A percentile compares a stretch with the other conserved stretches of the same genome.
These are phyloP conservation scores for Andrena chrysosceles DNA, from an alignment of 2,888 invertebrate genomes.

Conservation along the genomic window DNA sequence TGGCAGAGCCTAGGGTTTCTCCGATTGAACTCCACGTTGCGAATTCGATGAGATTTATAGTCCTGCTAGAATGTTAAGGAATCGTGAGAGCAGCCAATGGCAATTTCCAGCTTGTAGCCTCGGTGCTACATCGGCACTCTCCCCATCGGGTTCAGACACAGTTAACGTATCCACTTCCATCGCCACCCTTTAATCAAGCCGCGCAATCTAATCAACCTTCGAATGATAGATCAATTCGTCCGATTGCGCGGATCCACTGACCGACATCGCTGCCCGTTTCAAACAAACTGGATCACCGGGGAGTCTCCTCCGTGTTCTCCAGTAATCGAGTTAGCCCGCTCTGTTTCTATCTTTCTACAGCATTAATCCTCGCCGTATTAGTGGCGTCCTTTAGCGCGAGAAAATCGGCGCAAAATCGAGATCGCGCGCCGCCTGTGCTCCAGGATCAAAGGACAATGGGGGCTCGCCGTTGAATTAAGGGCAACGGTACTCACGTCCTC, in stretches of 20 bases:
- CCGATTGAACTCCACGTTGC: neutral
- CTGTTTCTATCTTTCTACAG: neutral
- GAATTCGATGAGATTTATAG: neutral
- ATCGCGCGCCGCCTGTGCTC: neutral
- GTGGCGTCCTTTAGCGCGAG: neutral
- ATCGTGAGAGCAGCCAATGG: neutral
- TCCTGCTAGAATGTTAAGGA: neutral
- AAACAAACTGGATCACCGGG: neutral
- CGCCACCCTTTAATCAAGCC: slow-evolving; percentile 16
- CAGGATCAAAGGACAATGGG: slow-evolving; percentile 13
- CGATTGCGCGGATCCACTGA: slow-evolving; percentile 2
- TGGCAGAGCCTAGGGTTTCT: neutral
- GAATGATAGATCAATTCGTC: neutral
- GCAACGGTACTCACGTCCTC: slow-evolving; percentile 78
- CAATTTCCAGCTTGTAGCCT: neutral
- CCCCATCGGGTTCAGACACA: neutral
- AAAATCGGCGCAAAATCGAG: neutral
- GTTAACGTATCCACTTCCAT: neutral
- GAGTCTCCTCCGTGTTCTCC: neutral
- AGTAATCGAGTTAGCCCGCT: slow-evolving; percentile 14
- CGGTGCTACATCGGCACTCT: neutral
- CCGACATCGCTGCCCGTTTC: neutral
- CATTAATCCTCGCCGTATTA: neutral
- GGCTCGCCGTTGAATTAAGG: neutral
- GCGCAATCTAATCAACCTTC: slow-evolving; percentile 20